These are phyloP conservation scores for Sinelater perroti DNA, from an alignment of 2,888 invertebrate species.

Conservation along the genomic window DNA sequence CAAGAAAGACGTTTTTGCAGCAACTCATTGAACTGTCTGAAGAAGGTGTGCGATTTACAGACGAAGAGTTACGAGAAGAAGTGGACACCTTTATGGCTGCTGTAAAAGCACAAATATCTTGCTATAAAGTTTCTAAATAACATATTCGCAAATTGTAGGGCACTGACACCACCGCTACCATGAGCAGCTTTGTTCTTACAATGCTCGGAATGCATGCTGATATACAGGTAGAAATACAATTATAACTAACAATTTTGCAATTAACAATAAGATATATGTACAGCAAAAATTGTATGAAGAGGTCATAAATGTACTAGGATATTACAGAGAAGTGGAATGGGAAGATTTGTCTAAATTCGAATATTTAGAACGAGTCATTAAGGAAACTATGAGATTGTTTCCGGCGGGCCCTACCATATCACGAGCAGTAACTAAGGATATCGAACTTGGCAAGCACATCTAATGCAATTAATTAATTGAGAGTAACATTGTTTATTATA, in stretches of 20 bases:
- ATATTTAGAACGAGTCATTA: slow-evolving; percentile 65
- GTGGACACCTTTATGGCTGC: too few species aligned
- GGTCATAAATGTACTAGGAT: slow-evolving; percentile 60
- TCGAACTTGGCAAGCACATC: slow-evolving; percentile 52
- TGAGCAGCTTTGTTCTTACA: slow-evolving; percentile 46
- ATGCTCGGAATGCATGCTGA: slow-evolving; percentile 48
- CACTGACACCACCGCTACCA: slow-evolving; percentile 50
- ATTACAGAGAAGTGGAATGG: slow-evolving; percentile 58
- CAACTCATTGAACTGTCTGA: too few species aligned
- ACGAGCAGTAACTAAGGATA: slow-evolving; percentile 27
- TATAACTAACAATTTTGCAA: too few species aligned
- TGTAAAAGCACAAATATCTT: too few species aligned
- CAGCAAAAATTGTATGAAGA: slow-evolving; percentile 57
- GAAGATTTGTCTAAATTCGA: slow-evolving; percentile 64
- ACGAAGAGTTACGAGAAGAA: too few species aligned
- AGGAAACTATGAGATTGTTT: slow-evolving; percentile 66
- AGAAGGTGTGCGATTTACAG: too few species aligned
- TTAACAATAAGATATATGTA: slow-evolving; percentile 5
- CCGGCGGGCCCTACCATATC: slow-evolving; percentile 45
- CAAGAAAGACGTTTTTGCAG: too few species aligned
- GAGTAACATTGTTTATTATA: too few species aligned
- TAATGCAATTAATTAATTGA: too few species aligned
- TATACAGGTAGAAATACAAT: slow-evolving; percentile 51
- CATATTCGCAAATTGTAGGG: slow-evolving; percentile 8
- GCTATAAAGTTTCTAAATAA: too few species aligned